Evolutionary conservation across 2,797 vertebrate genomes (phyloP).

Genomic region (Cynodonichthys magdalenae): DNA sequence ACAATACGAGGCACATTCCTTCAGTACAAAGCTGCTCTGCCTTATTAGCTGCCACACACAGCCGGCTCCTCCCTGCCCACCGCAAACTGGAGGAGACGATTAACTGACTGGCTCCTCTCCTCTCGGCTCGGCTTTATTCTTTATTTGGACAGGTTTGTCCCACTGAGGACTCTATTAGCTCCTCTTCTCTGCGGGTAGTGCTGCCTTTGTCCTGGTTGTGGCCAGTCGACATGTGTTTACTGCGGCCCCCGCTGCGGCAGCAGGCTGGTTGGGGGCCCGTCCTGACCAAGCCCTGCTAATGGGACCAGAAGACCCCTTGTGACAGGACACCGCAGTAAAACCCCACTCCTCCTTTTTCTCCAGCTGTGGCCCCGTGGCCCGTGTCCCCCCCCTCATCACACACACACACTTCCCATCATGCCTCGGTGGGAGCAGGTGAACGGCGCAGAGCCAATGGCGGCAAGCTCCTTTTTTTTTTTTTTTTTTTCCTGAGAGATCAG

Average conservation of each 20-base stretch:
- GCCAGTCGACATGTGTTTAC: slow-evolving; percentile 85
- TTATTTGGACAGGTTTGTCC: slow-evolving; percentile 78
- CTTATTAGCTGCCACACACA: slow-evolving; percentile 68
- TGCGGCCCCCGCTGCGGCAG: slow-evolving; percentile 78
- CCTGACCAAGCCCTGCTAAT: slow-evolving; percentile 80
- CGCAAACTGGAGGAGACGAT: slow-evolving; percentile 65
- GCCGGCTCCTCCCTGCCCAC: slow-evolving; percentile 59
- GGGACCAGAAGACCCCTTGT: slow-evolving; percentile 75
- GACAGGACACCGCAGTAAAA: slow-evolving; percentile 62
- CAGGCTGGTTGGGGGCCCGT: slow-evolving; percentile 74
- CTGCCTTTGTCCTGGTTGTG: slow-evolving; percentile 73
- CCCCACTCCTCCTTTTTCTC: slow-evolving; percentile 59
- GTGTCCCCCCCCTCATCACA: slow-evolving; percentile 49
- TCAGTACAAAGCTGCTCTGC: slow-evolving; percentile 59
- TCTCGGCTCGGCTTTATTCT: slow-evolving; percentile 69
- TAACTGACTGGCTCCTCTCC: slow-evolving; percentile 68
- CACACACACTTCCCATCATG: slow-evolving; percentile 73
- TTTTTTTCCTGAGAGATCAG: slow-evolving; percentile 66
- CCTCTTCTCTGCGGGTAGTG: slow-evolving; percentile 64
- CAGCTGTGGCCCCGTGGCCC: slow-evolving; percentile 81
- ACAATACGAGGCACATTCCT: slow-evolving; percentile 61
- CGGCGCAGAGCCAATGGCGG: slow-evolving; percentile 37
- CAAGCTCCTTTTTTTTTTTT: slow-evolving; percentile 30
- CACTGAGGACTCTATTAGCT: slow-evolving; percentile 75
- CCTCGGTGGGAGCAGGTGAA: slow-evolving; percentile 82